Evolutionary conservation across 2,113 vertebrate species (phyloP).

Genomic region (Pomatorhinus ruficollis): DNA sequence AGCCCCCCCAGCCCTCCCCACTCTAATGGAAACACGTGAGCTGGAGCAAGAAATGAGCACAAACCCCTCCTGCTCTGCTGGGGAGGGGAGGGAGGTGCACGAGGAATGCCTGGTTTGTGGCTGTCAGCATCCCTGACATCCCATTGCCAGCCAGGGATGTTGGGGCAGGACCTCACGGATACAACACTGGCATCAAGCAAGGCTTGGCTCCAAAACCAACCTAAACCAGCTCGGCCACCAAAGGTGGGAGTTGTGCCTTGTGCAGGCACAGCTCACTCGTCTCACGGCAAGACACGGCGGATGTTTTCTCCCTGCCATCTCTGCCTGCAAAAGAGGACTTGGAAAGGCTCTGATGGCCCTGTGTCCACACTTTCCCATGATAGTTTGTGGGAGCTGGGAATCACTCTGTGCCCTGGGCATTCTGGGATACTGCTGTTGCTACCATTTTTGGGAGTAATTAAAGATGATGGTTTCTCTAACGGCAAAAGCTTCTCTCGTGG

Average conservation of each 20-base stretch:
- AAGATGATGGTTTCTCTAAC: not conserved
- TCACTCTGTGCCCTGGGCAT: not conserved
- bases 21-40: conserved; percentile 68
- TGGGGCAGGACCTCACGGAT: not conserved
- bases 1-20: conserved; percentile 50
- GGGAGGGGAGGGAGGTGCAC: not conserved
- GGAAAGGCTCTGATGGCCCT: not conserved
- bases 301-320: not conserved
- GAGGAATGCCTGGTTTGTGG: not conserved
- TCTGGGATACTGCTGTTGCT: not conserved
- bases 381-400: not conserved
- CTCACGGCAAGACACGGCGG: not conserved
- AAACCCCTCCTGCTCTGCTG: conserved; percentile 49
- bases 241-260: not conserved
- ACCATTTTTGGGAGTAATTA: not conserved
- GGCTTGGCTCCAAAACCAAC: not conserved
- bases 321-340: conserved; percentile 10
- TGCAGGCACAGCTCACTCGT: not conserved
- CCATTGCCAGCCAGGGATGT: not conserved
- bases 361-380: rapidly evolving
- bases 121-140: not conserved
- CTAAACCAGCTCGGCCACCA: not conserved
- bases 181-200: not conserved
- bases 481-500: rapidly evolving
- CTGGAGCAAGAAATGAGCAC: conserved; percentile 62